Conservation (phyloP, 2,888 invertebrate genomes). For the Lutraria lutraria region DNA sequence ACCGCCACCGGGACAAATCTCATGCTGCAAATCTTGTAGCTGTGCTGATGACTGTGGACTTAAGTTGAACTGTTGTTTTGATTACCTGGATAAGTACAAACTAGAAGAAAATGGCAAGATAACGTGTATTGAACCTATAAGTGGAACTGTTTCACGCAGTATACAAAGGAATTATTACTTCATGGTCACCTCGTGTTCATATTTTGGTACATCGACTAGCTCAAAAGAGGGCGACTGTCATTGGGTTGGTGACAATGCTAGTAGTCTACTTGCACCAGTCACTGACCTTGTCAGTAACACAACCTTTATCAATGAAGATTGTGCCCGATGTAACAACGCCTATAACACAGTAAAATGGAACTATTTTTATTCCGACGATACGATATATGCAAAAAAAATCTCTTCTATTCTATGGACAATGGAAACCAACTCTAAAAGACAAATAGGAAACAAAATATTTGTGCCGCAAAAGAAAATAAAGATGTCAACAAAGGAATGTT, state of each 20-base stretch:
- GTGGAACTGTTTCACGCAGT: background rate
- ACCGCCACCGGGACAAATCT: background rate
- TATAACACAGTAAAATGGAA: background rate
- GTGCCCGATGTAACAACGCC: conserved; percentile 10
- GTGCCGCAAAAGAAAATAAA: background rate
- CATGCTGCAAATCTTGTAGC: background rate
- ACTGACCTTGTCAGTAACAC: background rate
- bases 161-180: background rate
- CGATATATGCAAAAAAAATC: background rate
- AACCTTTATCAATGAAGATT: background rate
- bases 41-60: conserved; percentile 3
- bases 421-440: background rate
- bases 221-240: background rate
- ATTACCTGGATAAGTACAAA: conserved; percentile 25
- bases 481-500: background rate
- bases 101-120: background rate
- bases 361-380: background rate
- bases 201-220: background rate
- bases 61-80: conserved; percentile 8
- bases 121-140: background rate
- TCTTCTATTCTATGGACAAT: background rate
- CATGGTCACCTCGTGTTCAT: conserved; percentile 4
- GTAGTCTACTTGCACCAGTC: background rate
- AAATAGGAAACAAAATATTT: background rate
- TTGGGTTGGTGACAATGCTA: background rate